A percentile compares a stretch with the other conserved stretches of the same genome.
Evolutionary conservation across 2,113 vertebrate species (phyloP).

Genomic region (Oxyura jamaicensis): DNA sequence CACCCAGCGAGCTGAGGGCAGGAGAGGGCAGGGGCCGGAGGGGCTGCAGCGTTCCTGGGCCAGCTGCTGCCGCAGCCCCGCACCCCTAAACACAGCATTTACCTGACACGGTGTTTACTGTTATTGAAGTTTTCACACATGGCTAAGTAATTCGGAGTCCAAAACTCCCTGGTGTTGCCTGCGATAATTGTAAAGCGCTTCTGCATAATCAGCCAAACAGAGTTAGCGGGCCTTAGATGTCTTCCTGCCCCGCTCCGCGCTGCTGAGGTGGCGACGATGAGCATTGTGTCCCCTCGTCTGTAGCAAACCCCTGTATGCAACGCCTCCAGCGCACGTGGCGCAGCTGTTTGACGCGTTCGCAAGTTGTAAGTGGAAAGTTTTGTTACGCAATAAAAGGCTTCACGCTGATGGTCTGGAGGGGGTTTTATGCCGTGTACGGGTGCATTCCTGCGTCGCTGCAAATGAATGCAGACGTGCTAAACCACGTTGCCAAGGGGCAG

Average conservation of each 20-base stretch:
- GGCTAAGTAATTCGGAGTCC: not conserved
- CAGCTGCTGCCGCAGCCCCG: not conserved
- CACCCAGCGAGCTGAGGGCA: not conserved
- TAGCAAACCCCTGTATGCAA: fast-evolving
- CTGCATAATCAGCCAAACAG: not conserved
- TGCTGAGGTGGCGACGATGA: not conserved
- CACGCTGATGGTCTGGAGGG: not conserved
- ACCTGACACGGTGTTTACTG: not conserved
- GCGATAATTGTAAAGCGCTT: not conserved
- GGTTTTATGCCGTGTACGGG: not conserved
- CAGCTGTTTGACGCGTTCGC: fast-evolving
- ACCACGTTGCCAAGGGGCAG: not conserved
- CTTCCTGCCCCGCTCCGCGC: not conserved
- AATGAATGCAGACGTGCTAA: not conserved
- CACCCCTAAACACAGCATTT: not conserved
- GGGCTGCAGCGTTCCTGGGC: fast-evolving
- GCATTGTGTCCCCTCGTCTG: not conserved
- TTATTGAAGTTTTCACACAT: not conserved
- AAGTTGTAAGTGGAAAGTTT: not conserved
- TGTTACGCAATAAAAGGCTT: slow-evolving; percentile 21
- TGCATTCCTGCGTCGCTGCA: fast-evolving
- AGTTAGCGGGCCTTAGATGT: not conserved
- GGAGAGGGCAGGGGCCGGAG: fast-evolving
- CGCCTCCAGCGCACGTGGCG: fast-evolving
- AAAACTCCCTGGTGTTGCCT: not conserved